phyloP scores from a whole-genome alignment of 2,888 invertebrate genomes.

The Caenorhabditis zanzibari region DNA sequence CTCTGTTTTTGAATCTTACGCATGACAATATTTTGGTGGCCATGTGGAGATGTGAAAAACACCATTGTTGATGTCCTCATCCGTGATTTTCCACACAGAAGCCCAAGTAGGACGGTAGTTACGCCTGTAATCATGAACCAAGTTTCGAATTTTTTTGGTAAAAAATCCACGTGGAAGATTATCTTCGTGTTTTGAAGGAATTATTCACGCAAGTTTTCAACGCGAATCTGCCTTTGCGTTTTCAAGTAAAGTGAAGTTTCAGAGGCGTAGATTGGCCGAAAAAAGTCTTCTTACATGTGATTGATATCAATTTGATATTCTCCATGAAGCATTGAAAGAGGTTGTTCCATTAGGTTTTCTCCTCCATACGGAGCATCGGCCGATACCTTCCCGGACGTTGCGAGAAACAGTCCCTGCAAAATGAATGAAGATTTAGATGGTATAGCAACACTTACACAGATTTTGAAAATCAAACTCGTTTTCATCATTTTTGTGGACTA shows the following conservation, averaged over 20 bases:
- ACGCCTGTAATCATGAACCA: constrained; percentile 3
- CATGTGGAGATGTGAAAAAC: constrained; percentile 23
- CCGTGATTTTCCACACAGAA: constrained; percentile 33
- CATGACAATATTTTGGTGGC: constrained; percentile 56
- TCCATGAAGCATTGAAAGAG: constrained; percentile 34
- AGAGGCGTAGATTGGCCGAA: too few species aligned
- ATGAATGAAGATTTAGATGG: not conserved
- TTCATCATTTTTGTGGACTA: constrained; percentile 23
- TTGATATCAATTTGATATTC: constrained; percentile 15
- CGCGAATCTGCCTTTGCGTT: too few species aligned
- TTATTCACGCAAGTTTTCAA: not conserved
- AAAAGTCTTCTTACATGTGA: constrained; percentile 19
- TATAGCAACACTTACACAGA: constrained; percentile 23
- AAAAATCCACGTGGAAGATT: too few species aligned
- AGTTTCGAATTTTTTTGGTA: too few species aligned
- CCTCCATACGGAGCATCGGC: not conserved
- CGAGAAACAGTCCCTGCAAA: constrained; percentile 45
- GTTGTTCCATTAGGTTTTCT: not conserved
- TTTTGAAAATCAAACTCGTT: constrained; percentile 32
- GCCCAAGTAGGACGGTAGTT: constrained; percentile 50
- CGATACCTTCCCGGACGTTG: not conserved
- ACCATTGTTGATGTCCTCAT: not conserved
- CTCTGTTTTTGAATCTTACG: constrained; percentile 3
- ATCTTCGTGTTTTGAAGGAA: too few species aligned
- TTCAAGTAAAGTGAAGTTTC: too few species aligned